These are phyloP conservation scores for Caenorhabditis tropicalis DNA, from an alignment of 1,140 invertebrate species.

Conservation along the genomic window DNA sequence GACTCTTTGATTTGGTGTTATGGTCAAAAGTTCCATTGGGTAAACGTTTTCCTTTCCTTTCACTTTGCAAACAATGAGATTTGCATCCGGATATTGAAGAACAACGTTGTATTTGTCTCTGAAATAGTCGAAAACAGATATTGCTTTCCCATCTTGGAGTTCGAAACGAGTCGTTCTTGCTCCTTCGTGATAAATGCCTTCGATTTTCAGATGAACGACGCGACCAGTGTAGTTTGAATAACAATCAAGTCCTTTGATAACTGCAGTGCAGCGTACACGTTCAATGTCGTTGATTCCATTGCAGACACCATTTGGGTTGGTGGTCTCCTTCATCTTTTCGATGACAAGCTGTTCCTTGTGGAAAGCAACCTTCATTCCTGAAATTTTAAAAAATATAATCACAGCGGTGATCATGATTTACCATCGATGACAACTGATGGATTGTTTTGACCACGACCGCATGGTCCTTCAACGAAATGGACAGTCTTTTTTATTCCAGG, in stretches of 20 bases:
- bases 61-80: slow-evolving; percentile 34
- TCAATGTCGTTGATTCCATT: neutral
- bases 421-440: slow-evolving; percentile 53
- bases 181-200: slow-evolving; percentile 10
- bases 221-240: slow-evolving; percentile 26
- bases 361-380: slow-evolving; percentile 55
- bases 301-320: neutral
- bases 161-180: slow-evolving; percentile 41
- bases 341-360: slow-evolving; percentile 32
- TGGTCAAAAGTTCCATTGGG: slow-evolving; percentile 49
- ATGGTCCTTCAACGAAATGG: slow-evolving; percentile 49
- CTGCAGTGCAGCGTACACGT: neutral
- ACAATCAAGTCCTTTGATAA: slow-evolving; percentile 41
- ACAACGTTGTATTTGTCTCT: neutral
- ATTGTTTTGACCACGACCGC: slow-evolving; percentile 45
- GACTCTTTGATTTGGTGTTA: slow-evolving; percentile 47
- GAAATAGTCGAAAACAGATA: slow-evolving; percentile 50
- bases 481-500: slow-evolving; percentile 54
- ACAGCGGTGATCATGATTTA: neutral
- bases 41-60: slow-evolving; percentile 44
- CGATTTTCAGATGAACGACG: slow-evolving; percentile 22
- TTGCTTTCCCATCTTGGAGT: neutral
- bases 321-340: slow-evolving; percentile 34
- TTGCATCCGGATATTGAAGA: slow-evolving; percentile 41
- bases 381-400: neutral